Evolutionary conservation across 2,797 vertebrate genomes (phyloP).

Genomic region (Clamator glandarius): DNA sequence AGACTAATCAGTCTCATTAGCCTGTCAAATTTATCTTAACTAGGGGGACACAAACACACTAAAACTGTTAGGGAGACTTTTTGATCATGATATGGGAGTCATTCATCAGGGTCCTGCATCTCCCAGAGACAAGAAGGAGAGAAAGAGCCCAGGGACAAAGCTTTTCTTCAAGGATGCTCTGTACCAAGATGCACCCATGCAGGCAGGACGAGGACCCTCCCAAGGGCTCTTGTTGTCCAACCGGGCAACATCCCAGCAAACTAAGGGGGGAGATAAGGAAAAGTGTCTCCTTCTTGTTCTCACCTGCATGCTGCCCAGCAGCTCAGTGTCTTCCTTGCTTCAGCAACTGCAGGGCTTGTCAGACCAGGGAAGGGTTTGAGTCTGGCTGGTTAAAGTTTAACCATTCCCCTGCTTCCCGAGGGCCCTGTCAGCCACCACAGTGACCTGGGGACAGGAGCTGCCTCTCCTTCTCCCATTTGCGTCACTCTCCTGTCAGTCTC

Average conservation of each 20-base stretch:
- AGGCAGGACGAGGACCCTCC: neutral
- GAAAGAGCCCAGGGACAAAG: constrained; percentile 64
- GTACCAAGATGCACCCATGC: neutral
- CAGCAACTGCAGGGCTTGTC: neutral
- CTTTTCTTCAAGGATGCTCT: constrained; percentile 56
- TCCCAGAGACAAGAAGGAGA: constrained; percentile 80
- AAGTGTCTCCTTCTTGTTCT: constrained; percentile 10
- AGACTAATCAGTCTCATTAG: constrained; percentile 89
- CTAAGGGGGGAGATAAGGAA: neutral
- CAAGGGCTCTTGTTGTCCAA: neutral
- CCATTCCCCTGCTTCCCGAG: constrained; percentile 40
- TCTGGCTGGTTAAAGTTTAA: constrained; percentile 78
- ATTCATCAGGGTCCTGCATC: constrained; percentile 88
- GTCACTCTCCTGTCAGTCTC: constrained; percentile 23
- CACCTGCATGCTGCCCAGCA: neutral
- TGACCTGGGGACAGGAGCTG: neutral
- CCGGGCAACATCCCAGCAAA: neutral
- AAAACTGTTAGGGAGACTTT: constrained; percentile 84
- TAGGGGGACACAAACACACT: constrained; percentile 82
- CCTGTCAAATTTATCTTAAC: constrained; percentile 87
- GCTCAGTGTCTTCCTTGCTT: neutral
- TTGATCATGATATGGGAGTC: constrained; percentile 80
- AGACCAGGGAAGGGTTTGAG: neutral
- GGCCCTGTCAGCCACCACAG: neutral
- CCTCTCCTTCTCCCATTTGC: constrained; percentile 16